Conservation (phyloP, 2,113 vertebrate genomes). For the Uria lomvia region DNA sequence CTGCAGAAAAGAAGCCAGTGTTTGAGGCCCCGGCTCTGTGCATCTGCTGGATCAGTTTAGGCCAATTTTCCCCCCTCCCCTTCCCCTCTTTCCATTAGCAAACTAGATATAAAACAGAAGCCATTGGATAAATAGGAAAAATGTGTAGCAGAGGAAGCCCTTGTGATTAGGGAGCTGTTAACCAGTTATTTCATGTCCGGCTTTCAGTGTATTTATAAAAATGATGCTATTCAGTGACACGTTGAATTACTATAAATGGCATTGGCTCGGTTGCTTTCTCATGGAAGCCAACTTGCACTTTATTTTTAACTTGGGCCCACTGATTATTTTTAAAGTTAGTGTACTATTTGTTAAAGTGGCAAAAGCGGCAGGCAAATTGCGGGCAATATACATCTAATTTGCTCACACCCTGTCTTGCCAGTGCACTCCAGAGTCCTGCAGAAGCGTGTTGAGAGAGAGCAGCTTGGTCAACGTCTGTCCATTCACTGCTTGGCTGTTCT, state of each 20-base stretch:
- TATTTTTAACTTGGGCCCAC: conserved; percentile 32
- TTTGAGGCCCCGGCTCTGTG: conserved; percentile 56
- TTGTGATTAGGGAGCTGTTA: conserved; percentile 70
- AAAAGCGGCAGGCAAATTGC: not conserved
- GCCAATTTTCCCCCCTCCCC: not conserved
- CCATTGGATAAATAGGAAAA: conserved; percentile 70
- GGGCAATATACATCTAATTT: not conserved
- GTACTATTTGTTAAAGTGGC: conserved; percentile 7
- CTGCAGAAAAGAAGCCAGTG: conserved; percentile 62
- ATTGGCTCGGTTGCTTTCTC: conserved; percentile 33
- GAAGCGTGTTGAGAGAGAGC: not conserved
- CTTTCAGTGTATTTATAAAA: conserved; percentile 68
- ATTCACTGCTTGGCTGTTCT: not conserved
- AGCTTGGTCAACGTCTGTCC: not conserved
- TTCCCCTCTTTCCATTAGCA: conserved; percentile 61
- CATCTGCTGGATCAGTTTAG: conserved; percentile 68
- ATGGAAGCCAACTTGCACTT: conserved; percentile 37
- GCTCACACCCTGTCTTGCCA: not conserved
- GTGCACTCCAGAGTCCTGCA: not conserved
- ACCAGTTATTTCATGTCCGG: conserved; percentile 69
- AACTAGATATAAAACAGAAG: conserved; percentile 72
- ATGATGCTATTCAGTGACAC: conserved; percentile 64
- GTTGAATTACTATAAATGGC: conserved; percentile 63
- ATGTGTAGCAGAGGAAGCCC: conserved; percentile 69
- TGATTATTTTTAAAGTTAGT: conserved; percentile 31